phyloP scores from a whole-genome alignment of 2,113 vertebrate genomes.

The Todiramphus saurophagus region DNA sequence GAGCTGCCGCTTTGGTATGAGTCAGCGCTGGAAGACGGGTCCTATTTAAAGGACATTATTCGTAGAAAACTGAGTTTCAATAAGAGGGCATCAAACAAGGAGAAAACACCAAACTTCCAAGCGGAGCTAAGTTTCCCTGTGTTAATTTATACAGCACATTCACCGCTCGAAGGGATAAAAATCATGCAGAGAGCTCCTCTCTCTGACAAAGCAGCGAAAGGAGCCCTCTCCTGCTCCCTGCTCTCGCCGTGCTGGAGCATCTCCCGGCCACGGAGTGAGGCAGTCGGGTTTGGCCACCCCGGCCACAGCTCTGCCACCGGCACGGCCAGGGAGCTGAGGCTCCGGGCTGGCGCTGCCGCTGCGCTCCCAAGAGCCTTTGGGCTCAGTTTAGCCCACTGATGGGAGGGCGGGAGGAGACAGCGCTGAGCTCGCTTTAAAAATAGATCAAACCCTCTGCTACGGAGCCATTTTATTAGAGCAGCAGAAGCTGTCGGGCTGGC shows the following conservation, averaged over 20 bases:
- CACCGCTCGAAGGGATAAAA: not conserved
- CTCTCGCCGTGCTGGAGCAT: not conserved
- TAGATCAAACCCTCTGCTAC: slow-evolving; percentile 49
- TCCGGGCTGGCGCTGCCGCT: not conserved
- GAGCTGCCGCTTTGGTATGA: slow-evolving; percentile 18
- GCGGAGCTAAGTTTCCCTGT: not conserved
- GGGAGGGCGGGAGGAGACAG: slow-evolving; percentile 53
- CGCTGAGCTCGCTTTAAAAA: slow-evolving; percentile 8
- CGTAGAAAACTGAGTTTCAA: slow-evolving; percentile 62
- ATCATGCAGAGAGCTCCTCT: not conserved
- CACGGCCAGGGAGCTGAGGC: fast-evolving
- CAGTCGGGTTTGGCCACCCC: fast-evolving
- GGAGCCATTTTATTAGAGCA: slow-evolving; percentile 57
- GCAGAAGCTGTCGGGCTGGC: slow-evolving; percentile 23
- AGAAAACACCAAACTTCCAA: slow-evolving; percentile 50
- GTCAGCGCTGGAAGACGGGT: slow-evolving; percentile 36
- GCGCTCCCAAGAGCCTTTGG: slow-evolving; percentile 3
- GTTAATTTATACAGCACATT: slow-evolving; percentile 33
- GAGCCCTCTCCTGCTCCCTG: not conserved
- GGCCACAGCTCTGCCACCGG: fast-evolving
- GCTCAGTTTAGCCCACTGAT: not conserved
- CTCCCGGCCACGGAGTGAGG: fast-evolving
- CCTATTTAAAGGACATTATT: slow-evolving; percentile 51
- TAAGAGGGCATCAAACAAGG: slow-evolving; percentile 51
- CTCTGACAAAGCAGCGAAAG: not conserved